Evolutionary conservation across 2,797 vertebrate genomes (phyloP).

Genomic region (Sandelia bainsii): DNA sequence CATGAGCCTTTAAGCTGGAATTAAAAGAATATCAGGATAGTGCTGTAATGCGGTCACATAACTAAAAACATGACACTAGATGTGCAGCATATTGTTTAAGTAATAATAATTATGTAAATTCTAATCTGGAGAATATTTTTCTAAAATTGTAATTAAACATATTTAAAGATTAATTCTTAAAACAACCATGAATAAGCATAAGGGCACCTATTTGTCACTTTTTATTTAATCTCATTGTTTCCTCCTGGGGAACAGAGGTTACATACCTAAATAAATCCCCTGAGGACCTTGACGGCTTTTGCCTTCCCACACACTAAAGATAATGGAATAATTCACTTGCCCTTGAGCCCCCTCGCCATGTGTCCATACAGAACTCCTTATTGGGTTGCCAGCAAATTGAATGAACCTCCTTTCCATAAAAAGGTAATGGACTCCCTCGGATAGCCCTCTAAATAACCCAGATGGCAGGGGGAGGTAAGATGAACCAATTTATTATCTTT

Average conservation of each 20-base stretch:
- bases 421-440: constrained; percentile 80
- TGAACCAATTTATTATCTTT: constrained; percentile 79
- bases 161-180: not conserved
- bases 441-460: constrained; percentile 82
- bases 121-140: too few species aligned
- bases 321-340: constrained; percentile 82
- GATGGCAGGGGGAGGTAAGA: constrained; percentile 62
- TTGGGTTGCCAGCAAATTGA: constrained; percentile 75
- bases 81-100: not conserved
- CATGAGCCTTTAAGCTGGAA: constrained; percentile 36
- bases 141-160: too few species aligned
- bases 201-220: constrained; percentile 17
- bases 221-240: constrained; percentile 43
- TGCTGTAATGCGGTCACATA: not conserved
- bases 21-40: constrained; percentile 38
- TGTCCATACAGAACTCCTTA: constrained; percentile 71
- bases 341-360: constrained; percentile 72
- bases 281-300: constrained; percentile 53
- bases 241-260: constrained; percentile 50
- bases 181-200: not conserved
- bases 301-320: constrained; percentile 70
- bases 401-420: constrained; percentile 84
- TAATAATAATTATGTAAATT: not conserved
- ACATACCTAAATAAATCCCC: constrained; percentile 64
- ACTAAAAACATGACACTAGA: not conserved